phyloP scores from a whole-genome alignment of 2,797 vertebrate species.

The Spheniscus humboldti region DNA sequence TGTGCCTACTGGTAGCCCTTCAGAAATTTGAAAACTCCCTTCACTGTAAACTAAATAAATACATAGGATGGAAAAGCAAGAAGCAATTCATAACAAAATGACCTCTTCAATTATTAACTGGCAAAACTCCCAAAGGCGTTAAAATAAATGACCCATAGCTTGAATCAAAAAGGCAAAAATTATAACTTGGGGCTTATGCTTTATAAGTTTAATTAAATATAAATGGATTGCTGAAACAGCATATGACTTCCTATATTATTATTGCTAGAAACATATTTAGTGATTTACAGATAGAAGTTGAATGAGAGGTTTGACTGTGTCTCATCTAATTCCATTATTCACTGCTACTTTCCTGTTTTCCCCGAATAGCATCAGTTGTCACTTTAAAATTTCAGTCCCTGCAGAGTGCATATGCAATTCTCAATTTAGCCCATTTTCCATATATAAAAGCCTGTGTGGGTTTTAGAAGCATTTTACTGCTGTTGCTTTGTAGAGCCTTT shows the following conservation, averaged over 20 bases:
- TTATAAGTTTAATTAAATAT: slow-evolving; percentile 37
- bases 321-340: background rate
- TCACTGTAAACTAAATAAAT: background rate
- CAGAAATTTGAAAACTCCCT: background rate
- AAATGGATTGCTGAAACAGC: background rate
- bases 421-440: background rate
- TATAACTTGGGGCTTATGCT: slow-evolving; percentile 4
- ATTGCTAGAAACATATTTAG: background rate
- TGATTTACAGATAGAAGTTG: slow-evolving; percentile 18
- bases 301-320: background rate
- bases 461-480: background rate
- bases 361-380: background rate
- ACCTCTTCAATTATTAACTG: slow-evolving; percentile 44
- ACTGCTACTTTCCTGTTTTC: background rate
- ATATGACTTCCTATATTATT: background rate
- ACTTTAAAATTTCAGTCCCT: background rate
- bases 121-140: slow-evolving; percentile 14
- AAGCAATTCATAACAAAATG: background rate
- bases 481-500: background rate
- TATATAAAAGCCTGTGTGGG: background rate
- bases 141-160: background rate
- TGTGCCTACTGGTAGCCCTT: background rate
- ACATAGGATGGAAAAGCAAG: background rate
- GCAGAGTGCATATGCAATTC: background rate
- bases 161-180: slow-evolving; percentile 27